phyloP scores from a whole-genome alignment of 2,888 invertebrate genomes.

The Hirtodrosophila confusa region DNA sequence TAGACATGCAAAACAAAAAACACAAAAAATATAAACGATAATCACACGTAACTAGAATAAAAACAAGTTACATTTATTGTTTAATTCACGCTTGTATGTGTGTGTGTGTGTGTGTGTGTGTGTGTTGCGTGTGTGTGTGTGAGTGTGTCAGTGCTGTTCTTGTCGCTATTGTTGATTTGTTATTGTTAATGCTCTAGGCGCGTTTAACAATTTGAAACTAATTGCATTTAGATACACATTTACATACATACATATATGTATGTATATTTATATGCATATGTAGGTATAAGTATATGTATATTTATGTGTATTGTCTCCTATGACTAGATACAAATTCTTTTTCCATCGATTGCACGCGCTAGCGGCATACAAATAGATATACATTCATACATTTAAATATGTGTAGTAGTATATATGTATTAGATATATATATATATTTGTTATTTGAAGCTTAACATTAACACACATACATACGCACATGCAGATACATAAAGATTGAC shows the following conservation, averaged over 20 bases:
- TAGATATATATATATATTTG: background rate
- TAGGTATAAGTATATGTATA: background rate
- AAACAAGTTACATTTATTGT: constrained; percentile 42
- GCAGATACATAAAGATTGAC: constrained; percentile 11
- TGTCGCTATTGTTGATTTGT: constrained; percentile 16
- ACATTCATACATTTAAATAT: constrained; percentile 11
- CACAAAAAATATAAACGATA: background rate
- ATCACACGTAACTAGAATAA: background rate
- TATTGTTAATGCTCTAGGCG: constrained; percentile 18
- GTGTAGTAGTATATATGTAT: background rate
- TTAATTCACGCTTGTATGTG: constrained; percentile 32
- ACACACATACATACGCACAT: constrained; percentile 19
- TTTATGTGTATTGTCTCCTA: constrained; percentile 38
- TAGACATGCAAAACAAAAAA: constrained; percentile 20
- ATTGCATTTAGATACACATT: constrained; percentile 6
- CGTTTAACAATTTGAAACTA: constrained; percentile 21
- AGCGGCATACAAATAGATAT: constrained; percentile 11
- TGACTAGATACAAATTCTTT: constrained; percentile 65
- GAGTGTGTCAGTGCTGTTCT: constrained; percentile 11
- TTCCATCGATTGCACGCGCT: too few species aligned
- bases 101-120: constrained; percentile 10
- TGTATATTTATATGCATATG: too few species aligned
- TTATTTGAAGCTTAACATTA: constrained; percentile 3
- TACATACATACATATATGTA: too few species aligned
- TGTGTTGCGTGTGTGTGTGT: constrained; percentile 15